These are phyloP conservation scores for Neotoma lepida DNA, from an alignment of 2,113 vertebrate genomes.

Conservation along the genomic window DNA sequence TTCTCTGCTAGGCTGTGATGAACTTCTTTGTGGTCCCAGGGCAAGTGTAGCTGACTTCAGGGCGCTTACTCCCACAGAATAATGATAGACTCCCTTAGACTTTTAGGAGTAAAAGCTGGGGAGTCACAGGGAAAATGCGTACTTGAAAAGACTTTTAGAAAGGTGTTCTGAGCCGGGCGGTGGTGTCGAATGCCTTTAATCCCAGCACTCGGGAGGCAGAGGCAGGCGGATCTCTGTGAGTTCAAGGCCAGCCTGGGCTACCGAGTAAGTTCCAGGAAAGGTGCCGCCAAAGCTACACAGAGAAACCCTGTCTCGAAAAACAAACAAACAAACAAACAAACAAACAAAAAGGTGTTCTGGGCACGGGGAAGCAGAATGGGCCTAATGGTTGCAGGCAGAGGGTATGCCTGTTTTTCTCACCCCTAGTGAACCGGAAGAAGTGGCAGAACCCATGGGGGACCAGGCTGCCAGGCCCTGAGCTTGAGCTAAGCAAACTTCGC, in stretches of 20 bases:
- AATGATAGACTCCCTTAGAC: background rate
- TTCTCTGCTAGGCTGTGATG: background rate
- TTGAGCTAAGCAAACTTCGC: conserved; percentile 93
- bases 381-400: background rate
- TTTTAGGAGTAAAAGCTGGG: background rate
- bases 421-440: conserved; percentile 93
- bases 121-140: background rate
- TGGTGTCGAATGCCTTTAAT: too few relatives aligned
- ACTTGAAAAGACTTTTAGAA: background rate
- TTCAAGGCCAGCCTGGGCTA: too few relatives aligned
- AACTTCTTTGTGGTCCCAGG: background rate
- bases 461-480: conserved; percentile 90
- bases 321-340: too few relatives aligned
- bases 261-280: too few relatives aligned
- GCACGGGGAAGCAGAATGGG: background rate
- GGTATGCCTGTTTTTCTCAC: background rate
- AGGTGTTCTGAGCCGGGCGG: background rate
- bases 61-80: background rate
- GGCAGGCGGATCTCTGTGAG: too few relatives aligned
- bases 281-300: too few relatives aligned
- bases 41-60: background rate
- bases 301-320: too few relatives aligned
- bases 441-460: conserved; percentile 89
- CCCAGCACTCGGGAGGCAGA: too few relatives aligned
- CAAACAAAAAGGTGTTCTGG: conserved; percentile 4